Percentiles rank a stretch among this genome's conserved stretches.
Conservation (phyloP, 2,888 invertebrate species). For the Lampropteryx suffumata region DNA sequence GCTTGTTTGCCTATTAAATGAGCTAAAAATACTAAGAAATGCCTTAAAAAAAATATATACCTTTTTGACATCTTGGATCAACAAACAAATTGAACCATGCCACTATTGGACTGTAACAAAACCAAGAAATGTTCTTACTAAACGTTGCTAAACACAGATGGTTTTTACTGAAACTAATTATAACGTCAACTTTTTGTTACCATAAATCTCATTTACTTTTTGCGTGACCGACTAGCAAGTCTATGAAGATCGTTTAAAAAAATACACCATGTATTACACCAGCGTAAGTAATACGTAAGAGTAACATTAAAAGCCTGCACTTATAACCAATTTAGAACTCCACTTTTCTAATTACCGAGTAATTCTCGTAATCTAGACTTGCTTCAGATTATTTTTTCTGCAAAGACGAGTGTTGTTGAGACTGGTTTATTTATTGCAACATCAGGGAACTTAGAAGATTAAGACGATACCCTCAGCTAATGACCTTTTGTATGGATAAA, state of each 20-base stretch:
- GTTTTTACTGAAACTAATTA: constrained; percentile 64
- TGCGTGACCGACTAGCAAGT: constrained; percentile 38
- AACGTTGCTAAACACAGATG: constrained; percentile 41
- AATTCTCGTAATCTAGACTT: constrained; percentile 4
- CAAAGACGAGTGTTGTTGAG: neutral
- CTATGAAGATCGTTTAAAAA: constrained; percentile 12
- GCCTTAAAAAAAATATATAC: too few relatives aligned
- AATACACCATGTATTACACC: neutral
- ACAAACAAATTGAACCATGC: constrained; percentile 3
- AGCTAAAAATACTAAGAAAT: too few relatives aligned
- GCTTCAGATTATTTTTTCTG: neutral
- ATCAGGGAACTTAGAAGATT: neutral
- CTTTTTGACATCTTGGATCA: too few relatives aligned
- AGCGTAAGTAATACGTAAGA: too few relatives aligned
- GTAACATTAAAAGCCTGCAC: constrained; percentile 1
- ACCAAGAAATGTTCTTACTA: constrained; percentile 30
- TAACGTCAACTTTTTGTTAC: constrained; percentile 67
- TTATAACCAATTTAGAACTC: neutral
- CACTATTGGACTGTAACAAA: constrained; percentile 7
- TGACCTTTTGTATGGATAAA: too few relatives aligned
- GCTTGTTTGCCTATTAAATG: too few relatives aligned
- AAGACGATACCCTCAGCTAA: too few relatives aligned
- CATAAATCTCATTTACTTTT: constrained; percentile 73
- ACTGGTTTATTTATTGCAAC: constrained; percentile 7
- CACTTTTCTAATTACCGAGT: constrained; percentile 10